Percentiles rank a stretch among this genome's conserved stretches.
phyloP scores from a whole-genome alignment of 2,797 vertebrate genomes.

The Bradypodion ventrale region DNA sequence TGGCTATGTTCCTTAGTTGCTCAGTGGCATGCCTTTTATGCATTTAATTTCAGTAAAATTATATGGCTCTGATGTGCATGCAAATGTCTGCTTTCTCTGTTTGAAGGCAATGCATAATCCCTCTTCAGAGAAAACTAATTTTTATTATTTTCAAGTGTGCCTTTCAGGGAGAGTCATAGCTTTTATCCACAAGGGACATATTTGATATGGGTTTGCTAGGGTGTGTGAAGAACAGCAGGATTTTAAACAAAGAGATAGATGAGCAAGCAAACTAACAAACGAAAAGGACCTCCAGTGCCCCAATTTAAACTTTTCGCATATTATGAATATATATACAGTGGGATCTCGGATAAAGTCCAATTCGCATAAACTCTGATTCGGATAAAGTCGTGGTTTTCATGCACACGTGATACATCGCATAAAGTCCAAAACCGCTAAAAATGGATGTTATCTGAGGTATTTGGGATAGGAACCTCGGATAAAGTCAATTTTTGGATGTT shows the following conservation, averaged over 20 bases:
- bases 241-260: not conserved
- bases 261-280: not conserved
- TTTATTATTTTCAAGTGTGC: slow-evolving; percentile 55
- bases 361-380: no score
- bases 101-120: slow-evolving; percentile 49
- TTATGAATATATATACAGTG: no score
- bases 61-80: slow-evolving; percentile 39
- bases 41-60: slow-evolving; percentile 53
- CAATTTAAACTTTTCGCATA: no score
- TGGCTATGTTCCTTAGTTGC: slow-evolving; percentile 37
- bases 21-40: slow-evolving; percentile 39
- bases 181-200: slow-evolving; percentile 21
- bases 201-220: slow-evolving; percentile 32
- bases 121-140: slow-evolving; percentile 56
- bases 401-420: no score
- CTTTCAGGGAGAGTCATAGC: slow-evolving; percentile 30
- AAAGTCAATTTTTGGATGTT: no score
- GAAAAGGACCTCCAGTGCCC: slow-evolving; percentile 8
- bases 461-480: no score
- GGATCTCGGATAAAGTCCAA: no score
- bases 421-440: no score
- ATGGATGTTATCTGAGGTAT: no score
- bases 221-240: not conserved
- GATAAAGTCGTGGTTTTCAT: no score
- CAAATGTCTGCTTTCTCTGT: slow-evolving; percentile 52